phyloP scores from a whole-genome alignment of 2,888 invertebrate genomes.

The Liposcelis brunnea region DNA sequence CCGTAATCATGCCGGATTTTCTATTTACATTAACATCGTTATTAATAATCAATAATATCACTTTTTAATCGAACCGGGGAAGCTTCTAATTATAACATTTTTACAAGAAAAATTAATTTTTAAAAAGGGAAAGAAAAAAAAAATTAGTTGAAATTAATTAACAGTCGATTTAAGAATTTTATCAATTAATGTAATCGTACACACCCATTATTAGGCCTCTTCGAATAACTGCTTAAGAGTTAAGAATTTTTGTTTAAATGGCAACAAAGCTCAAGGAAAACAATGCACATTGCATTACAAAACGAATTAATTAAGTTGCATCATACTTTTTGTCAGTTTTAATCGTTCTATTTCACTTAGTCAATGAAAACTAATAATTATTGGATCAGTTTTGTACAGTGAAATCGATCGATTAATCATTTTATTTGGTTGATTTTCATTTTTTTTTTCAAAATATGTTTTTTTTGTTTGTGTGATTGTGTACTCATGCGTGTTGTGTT shows the following conservation, averaged over 20 bases:
- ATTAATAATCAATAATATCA: too few species aligned
- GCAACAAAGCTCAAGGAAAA: conserved; percentile 11
- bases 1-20: too few species aligned
- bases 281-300: conserved; percentile 14
- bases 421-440: conserved; percentile 17
- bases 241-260: conserved; percentile 6
- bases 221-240: background rate
- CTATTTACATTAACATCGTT: too few species aligned
- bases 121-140: background rate
- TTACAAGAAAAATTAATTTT: too few species aligned
- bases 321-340: background rate
- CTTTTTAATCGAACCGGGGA: too few species aligned
- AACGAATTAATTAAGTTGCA: conserved; percentile 8
- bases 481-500: conserved; percentile 15
- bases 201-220: conserved; percentile 4
- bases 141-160: conserved; percentile 5
- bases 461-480: conserved; percentile 21
- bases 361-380: background rate
- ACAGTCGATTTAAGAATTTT: background rate
- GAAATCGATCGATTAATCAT: conserved; percentile 7
- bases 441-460: conserved; percentile 34
- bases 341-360: background rate
- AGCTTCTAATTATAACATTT: too few species aligned
- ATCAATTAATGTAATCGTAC: too few species aligned
- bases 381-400: background rate